These are phyloP conservation scores for Drosophila biarmipes DNA, from an alignment of 1,140 invertebrate species.

Conservation along the genomic window DNA sequence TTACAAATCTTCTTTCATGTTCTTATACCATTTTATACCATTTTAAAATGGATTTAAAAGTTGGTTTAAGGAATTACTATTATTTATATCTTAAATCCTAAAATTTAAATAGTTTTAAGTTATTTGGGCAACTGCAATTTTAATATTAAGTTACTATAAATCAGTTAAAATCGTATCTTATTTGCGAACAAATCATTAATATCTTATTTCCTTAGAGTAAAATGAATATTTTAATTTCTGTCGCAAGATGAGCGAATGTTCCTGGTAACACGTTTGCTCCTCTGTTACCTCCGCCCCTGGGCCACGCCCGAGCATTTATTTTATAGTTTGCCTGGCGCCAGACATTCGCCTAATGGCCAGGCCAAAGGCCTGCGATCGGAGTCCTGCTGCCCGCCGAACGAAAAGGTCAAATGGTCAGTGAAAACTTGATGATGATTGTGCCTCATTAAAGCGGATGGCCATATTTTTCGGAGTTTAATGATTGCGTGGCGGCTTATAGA, in stretches of 20 bases:
- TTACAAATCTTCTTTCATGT: too few relatives aligned
- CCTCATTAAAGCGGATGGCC: conserved; percentile 48
- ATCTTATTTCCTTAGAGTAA: not conserved
- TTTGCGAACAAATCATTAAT: too few relatives aligned
- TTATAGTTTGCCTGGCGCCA: conserved; percentile 74
- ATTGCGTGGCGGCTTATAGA: conserved; percentile 24
- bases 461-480: conserved; percentile 44
- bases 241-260: not conserved
- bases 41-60: too few relatives aligned
- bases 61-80: too few relatives aligned
- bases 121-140: too few relatives aligned
- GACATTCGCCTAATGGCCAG: conserved; percentile 64
- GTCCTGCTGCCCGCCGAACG: conserved; percentile 23
- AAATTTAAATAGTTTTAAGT: too few relatives aligned
- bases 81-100: too few relatives aligned
- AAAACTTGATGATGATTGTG: conserved; percentile 50
- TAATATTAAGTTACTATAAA: too few relatives aligned
- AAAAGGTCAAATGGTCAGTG: conserved; percentile 73
- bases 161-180: too few relatives aligned
- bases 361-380: conserved; percentile 32
- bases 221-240: not conserved
- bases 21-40: too few relatives aligned
- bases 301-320: conserved; percentile 69
- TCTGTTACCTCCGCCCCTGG: conserved; percentile 25
- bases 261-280: conserved; percentile 12